Percentiles rank a stretch among this genome's conserved stretches.
phyloP scores from a whole-genome alignment of 2,797 vertebrate genomes.

The Tenualosa thibaudeaui region DNA sequence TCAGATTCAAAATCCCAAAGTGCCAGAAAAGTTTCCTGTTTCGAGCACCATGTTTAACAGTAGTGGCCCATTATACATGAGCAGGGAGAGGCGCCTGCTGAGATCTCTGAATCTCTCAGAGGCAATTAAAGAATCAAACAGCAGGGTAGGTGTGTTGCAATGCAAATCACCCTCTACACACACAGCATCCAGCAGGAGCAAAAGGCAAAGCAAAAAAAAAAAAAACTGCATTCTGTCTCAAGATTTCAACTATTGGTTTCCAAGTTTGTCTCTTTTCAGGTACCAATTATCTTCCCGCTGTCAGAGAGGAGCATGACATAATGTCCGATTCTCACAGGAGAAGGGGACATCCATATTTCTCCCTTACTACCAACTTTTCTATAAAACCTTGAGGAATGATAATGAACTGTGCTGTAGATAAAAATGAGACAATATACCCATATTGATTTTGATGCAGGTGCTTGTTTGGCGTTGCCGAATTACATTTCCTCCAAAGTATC shows the following conservation, averaged over 20 bases:
- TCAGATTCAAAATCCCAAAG: background rate
- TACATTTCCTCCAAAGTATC: conserved; percentile 8
- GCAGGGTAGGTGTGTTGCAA: conserved; percentile 6
- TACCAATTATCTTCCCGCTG: conserved; percentile 15
- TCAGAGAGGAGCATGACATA: background rate
- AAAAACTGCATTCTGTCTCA: background rate
- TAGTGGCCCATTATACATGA: background rate
- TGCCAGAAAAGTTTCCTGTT: background rate
- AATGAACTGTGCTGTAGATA: conserved; percentile 1
- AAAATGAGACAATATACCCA: conserved; percentile 1
- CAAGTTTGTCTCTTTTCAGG: background rate
- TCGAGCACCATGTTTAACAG: background rate
- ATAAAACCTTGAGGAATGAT: background rate
- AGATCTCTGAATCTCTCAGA: background rate
- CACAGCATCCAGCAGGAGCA: background rate
- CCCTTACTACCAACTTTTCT: background rate
- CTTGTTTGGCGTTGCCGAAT: background rate
- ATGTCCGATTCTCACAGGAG: background rate
- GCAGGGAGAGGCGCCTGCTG: background rate
- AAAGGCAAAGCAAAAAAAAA: no score
- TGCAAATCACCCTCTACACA: background rate
- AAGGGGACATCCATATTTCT: background rate
- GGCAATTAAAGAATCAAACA: background rate
- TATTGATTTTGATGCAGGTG: background rate
- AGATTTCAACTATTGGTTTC: background rate